phyloP scores from a whole-genome alignment of 2,797 vertebrate genomes.

The Lutjanus campechanus region DNA sequence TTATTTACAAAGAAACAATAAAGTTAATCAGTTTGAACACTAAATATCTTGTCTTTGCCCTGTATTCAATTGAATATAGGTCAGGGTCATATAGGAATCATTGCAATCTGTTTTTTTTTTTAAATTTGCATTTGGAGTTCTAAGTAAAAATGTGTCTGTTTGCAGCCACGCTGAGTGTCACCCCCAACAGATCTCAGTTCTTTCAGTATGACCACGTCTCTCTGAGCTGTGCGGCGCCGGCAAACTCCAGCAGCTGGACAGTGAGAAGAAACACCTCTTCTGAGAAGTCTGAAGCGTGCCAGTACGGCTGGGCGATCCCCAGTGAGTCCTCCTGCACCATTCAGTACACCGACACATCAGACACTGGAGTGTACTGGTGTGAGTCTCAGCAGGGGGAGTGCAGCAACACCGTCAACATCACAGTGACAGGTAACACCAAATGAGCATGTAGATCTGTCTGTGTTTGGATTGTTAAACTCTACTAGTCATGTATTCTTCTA shows the following conservation, averaged over 20 bases:
- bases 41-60: no score
- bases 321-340: neutral
- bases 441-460: neutral
- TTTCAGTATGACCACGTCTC: slow-evolving; percentile 1
- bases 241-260: slow-evolving; percentile 9
- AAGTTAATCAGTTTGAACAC: no score
- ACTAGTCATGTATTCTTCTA: neutral
- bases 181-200: slow-evolving; percentile 38
- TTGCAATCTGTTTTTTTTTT: no score
- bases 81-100: no score
- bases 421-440: slow-evolving; percentile 22
- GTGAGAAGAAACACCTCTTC: slow-evolving; percentile 11
- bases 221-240: neutral
- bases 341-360: accelerated
- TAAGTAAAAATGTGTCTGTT: neutral
- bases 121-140: no score
- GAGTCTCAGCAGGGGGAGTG: slow-evolving; percentile 24
- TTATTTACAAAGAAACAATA: no score
- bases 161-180: slow-evolving; percentile 25
- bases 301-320: neutral
- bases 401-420: slow-evolving; percentile 34
- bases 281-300: accelerated
- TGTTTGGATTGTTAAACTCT: neutral
- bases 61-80: no score
- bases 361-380: slow-evolving; percentile 58